phyloP scores from a whole-genome alignment of 2,888 invertebrate species.

The Dryadula phaetusa region DNA sequence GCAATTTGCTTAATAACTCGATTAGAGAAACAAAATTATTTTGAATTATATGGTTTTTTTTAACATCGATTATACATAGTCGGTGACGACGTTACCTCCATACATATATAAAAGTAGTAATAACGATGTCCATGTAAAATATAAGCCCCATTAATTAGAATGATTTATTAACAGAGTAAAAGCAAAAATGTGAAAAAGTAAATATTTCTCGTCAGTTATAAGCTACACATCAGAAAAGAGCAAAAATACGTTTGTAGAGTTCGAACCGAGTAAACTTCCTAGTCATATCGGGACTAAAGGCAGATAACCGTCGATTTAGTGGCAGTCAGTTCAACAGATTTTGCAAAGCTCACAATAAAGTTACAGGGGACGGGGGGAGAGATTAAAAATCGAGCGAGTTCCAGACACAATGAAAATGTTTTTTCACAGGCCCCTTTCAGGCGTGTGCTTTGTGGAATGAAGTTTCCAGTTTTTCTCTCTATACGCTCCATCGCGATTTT shows the following conservation, averaged over 20 bases:
- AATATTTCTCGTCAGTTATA: not conserved
- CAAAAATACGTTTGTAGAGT: conserved; percentile 7
- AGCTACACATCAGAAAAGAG: conserved; percentile 11
- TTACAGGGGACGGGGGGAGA: conserved; percentile 71
- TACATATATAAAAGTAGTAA: not conserved
- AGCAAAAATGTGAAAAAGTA: not conserved
- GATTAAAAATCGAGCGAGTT: conserved; percentile 83
- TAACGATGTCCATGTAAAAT: not conserved
- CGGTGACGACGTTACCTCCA: not conserved
- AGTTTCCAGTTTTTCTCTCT: conserved; percentile 75
- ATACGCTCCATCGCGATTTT: conserved; percentile 74
- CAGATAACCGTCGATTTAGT: conserved; percentile 60
- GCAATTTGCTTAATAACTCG: too few species aligned
- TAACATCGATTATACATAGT: too few species aligned
- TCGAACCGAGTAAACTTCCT: conserved; percentile 30
- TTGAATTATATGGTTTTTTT: too few species aligned
- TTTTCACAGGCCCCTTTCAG: conserved; percentile 79
- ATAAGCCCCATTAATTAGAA: not conserved
- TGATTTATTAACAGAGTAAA: not conserved
- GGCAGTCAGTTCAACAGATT: conserved; percentile 61
- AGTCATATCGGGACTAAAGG: conserved; percentile 38
- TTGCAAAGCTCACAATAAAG: conserved; percentile 75
- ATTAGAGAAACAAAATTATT: too few species aligned
- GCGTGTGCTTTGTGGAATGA: conserved; percentile 78
- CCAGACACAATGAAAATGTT: conserved; percentile 82